phyloP scores from a whole-genome alignment of 2,113 vertebrate species.

The Eurystomus gularis region DNA sequence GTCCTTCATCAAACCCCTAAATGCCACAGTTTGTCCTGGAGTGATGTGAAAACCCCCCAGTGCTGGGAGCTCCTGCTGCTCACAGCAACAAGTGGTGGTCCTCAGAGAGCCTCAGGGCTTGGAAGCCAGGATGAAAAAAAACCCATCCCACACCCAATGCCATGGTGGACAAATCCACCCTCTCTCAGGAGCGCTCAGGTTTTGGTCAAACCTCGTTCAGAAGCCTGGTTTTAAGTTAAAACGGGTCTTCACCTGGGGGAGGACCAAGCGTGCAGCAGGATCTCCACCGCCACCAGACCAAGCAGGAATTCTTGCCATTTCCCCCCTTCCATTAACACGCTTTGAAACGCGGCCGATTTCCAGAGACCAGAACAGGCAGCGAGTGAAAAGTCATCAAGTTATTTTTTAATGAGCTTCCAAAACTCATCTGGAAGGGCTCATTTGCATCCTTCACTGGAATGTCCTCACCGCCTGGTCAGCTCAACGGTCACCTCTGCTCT shows the following conservation, averaged over 20 bases:
- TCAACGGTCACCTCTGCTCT: rapidly evolving
- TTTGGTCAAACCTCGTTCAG: no score
- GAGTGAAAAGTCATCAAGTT: no score
- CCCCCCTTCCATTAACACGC: no score
- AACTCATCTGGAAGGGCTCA: neutral
- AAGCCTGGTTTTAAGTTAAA: no score
- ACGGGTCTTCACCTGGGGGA: no score
- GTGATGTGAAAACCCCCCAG: rapidly evolving
- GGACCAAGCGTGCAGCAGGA: no score
- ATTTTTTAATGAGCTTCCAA: neutral
- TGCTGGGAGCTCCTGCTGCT: neutral
- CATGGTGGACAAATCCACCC: no score
- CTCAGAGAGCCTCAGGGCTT: neutral
- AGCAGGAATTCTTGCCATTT: no score
- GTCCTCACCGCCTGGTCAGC: neutral
- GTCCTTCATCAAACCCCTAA: neutral
- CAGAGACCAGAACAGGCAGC: neutral
- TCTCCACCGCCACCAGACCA: no score
- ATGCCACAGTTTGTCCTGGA: rapidly evolving
- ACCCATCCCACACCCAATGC: no score
- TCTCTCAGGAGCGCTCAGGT: no score
- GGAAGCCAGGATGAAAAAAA: neutral
- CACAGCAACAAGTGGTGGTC: neutral
- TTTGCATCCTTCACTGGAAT: neutral
- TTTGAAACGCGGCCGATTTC: neutral